phyloP scores from a whole-genome alignment of 2,888 invertebrate species.

The Tridacna crocea region DNA sequence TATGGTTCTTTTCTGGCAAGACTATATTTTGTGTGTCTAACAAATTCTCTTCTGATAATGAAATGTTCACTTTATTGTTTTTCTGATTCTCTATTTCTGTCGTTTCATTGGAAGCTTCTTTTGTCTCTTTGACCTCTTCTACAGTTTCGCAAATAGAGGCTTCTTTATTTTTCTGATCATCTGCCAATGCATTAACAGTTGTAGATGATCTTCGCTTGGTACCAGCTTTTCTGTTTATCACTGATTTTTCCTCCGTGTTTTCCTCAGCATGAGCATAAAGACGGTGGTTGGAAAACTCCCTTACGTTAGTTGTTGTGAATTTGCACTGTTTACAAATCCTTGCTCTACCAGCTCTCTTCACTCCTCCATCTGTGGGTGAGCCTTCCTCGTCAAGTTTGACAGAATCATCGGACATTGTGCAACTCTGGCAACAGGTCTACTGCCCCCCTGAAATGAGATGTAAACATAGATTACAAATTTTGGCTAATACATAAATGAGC shows the following conservation, averaged over 20 bases:
- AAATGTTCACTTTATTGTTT: slow-evolving; percentile 17
- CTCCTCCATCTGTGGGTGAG: slow-evolving; percentile 46
- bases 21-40: slow-evolving; percentile 1
- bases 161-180: slow-evolving; percentile 36
- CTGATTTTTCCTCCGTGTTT: slow-evolving; percentile 47
- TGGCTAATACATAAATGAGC: too few species aligned
- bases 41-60: slow-evolving; percentile 27
- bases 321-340: slow-evolving; percentile 78
- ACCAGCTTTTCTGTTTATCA: slow-evolving; percentile 43
- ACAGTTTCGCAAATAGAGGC: background rate
- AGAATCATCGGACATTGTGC: slow-evolving; percentile 63
- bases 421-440: slow-evolving; percentile 41
- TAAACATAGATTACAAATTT: background rate
- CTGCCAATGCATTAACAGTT: slow-evolving; percentile 25
- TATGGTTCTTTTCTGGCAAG: background rate
- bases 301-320: slow-evolving; percentile 75
- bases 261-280: slow-evolving; percentile 73
- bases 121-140: slow-evolving; percentile 7
- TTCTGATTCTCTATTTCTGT: background rate
- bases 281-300: slow-evolving; percentile 77
- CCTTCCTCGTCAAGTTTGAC: slow-evolving; percentile 48
- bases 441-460: slow-evolving; percentile 46
- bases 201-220: slow-evolving; percentile 48
- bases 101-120: slow-evolving; percentile 6
- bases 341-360: slow-evolving; percentile 66